Conservation (phyloP, 2,888 invertebrate species). For the Heteromyza rotundicornis region DNA sequence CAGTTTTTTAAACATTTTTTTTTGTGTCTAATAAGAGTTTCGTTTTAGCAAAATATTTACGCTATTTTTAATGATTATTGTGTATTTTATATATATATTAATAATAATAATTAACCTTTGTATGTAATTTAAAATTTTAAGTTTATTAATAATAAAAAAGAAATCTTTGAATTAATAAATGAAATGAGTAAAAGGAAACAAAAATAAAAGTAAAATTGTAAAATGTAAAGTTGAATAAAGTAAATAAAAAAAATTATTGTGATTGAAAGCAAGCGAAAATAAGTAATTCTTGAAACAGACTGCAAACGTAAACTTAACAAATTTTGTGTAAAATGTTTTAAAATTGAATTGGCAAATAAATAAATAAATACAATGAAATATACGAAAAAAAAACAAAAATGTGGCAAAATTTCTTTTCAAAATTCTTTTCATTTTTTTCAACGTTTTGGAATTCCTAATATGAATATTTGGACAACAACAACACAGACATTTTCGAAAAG, state of each 20-base stretch:
- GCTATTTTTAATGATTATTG: not conserved
- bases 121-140: slow-evolving; percentile 1
- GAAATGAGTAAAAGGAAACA: not conserved
- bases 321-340: slow-evolving; percentile 1
- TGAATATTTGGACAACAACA: no score
- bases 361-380: slow-evolving; percentile 3
- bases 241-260: not conserved
- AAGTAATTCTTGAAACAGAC: slow-evolving; percentile 1
- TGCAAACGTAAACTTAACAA: not conserved
- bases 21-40: slow-evolving; percentile 46
- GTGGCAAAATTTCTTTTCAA: slow-evolving; percentile 5
- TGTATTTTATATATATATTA: not conserved
- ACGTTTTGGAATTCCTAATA: no score
- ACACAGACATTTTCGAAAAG: no score
- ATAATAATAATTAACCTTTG: not conserved
- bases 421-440: no score
- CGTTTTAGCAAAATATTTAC: slow-evolving; percentile 54
- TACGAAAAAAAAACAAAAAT: not conserved
- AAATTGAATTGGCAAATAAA: slow-evolving; percentile 1
- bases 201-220: not conserved
- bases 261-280: not conserved
- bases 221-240: not conserved
- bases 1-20: slow-evolving; percentile 51
- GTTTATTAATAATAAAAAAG: not conserved
- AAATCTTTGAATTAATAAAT: not conserved